Conservation (phyloP, 2,888 invertebrate genomes). For the Lasioglossum zephyrum region DNA sequence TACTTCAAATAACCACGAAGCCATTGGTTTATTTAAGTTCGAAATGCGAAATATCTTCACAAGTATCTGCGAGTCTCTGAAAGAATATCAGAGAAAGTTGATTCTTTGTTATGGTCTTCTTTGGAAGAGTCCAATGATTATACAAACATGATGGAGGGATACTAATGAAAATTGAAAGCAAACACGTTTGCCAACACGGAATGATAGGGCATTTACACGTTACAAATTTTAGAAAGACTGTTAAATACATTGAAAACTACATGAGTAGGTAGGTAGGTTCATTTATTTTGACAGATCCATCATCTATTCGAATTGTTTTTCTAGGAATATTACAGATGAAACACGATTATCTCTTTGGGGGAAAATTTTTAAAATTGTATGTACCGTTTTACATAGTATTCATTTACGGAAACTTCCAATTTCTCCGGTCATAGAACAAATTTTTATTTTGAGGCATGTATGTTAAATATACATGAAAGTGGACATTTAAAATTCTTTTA, state of each 20-base stretch:
- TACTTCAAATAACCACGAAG: neutral
- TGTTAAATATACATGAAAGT: neutral
- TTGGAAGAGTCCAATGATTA: neutral
- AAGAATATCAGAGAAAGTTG: neutral
- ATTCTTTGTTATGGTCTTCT: neutral
- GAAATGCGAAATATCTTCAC: neutral
- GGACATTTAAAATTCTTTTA: slow-evolving; percentile 21
- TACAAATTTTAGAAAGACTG: neutral
- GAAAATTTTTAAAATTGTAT: neutral
- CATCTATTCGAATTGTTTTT: neutral
- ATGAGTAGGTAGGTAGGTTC: slow-evolving; percentile 34
- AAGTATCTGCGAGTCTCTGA: neutral
- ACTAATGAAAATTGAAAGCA: slow-evolving; percentile 7
- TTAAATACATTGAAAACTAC: neutral
- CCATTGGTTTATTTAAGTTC: neutral
- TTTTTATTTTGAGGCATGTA: neutral
- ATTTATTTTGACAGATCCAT: slow-evolving; percentile 13
- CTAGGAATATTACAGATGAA: neutral
- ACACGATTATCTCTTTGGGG: slow-evolving; percentile 1
- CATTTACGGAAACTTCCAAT: neutral
- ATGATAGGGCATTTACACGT: slow-evolving; percentile 12
- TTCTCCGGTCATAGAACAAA: neutral
- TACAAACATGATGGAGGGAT: neutral
- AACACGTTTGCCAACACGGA: neutral
- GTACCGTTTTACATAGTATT: neutral